Evolutionary conservation across 1,140 invertebrate species (phyloP), one percentile per base, ranked within the genome.

Genomic region (Latrodectus geometricus): DNA sequence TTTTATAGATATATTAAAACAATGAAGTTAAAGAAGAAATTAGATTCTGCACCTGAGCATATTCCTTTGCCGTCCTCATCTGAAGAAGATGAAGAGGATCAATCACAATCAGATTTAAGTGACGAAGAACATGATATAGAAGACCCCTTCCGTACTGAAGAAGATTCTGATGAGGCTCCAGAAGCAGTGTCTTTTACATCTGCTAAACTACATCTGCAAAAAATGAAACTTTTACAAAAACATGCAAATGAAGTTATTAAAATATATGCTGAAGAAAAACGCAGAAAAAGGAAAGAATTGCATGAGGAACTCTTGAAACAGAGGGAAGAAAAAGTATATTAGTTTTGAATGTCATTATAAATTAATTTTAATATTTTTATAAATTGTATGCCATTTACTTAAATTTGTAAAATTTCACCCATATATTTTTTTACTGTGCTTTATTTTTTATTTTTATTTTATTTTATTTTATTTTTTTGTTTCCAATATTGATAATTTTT

Each of bases 41-140:
- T 70, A 9, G 68, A 72, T 81, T 8, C 68, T 15, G 68, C 48
- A n/a, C 66, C 54, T 8, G 79, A 81, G 12, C 68, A 81, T 21
- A 11, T 81, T 8, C 66, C 69, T 17, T 56, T 81, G 9, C 79
- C 79, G 21, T 54, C 48, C 14, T 81, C 78, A 23, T 81, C 78
- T 8, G 68, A 70, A 35, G 79, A 81, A 35, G 68, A 72, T 15
- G 78, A 80, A 17, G 11, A 21, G 23, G 12, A 72, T 21, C 61
- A 4, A n/a, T 69, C 68, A 15, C 9, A 15, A 20, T 77, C 75
- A 35, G 75, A 15, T 61, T 20, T 14, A 4, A 61, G 68, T 72
- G 79, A 81, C n/a, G 66, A 70, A 17, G 68, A 72, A 12, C 68
- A 21, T 69, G 66, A 52, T 14, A 72, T 81, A 15, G 52, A 81